These are phyloP conservation scores for Cryptocephalus moraei DNA, from an alignment of 2,888 invertebrate species.

Conservation along the genomic window DNA sequence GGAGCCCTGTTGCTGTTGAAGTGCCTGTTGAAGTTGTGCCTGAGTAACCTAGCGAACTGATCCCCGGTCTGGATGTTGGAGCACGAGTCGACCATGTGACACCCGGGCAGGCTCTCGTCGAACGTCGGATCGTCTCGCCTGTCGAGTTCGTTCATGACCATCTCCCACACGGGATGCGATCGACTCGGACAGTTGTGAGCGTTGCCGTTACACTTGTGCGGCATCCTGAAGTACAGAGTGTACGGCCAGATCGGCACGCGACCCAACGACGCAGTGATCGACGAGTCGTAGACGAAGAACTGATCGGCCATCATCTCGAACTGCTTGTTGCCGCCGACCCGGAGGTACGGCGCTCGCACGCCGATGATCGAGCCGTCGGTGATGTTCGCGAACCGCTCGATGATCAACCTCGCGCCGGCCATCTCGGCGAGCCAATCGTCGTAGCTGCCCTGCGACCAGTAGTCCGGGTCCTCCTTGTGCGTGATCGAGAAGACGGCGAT, in stretches of 20 bases:
- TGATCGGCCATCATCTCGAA: conserved; percentile 97
- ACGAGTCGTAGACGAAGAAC: conserved; percentile 89
- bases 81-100: conserved; percentile 91
- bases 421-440: conserved; percentile 92
- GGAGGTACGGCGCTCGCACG: conserved; percentile 76
- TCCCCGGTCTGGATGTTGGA: conserved; percentile 87
- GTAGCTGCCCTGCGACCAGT: conserved; percentile 79
- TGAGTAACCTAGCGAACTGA: conserved; percentile 78
- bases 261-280: conserved; percentile 80
- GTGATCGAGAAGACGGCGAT: conserved; percentile 77
- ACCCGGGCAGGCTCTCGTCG: conserved; percentile 87
- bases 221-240: conserved; percentile 93
- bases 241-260: conserved; percentile 96
- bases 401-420: conserved; percentile 81
- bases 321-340: conserved; percentile 89
- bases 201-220: conserved; percentile 90
- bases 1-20: conserved; percentile 90
- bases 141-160: conserved; percentile 92
- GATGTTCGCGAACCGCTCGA: conserved; percentile 84
- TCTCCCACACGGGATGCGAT: conserved; percentile 92
- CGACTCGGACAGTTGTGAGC: conserved; percentile 86
- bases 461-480: conserved; percentile 84
- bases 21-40: conserved; percentile 92
- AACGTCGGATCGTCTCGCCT: conserved; percentile 88
- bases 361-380: conserved; percentile 86